phyloP scores from a whole-genome alignment of 2,797 vertebrate genomes.

The Pangasius sanitwongsei region DNA sequence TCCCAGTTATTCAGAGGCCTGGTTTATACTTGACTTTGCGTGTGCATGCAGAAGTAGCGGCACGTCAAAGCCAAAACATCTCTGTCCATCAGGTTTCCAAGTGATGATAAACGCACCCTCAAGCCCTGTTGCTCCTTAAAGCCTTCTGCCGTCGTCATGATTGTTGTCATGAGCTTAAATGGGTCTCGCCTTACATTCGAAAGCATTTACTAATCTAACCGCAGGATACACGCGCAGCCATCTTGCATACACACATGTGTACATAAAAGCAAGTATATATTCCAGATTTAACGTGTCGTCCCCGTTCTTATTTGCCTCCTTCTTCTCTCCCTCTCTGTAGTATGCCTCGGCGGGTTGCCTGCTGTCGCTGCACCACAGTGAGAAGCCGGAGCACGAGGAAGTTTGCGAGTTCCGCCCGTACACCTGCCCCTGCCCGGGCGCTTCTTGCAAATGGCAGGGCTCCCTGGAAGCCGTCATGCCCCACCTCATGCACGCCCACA shows the following conservation, averaged over 20 bases:
- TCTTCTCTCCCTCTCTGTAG: slow-evolving; percentile 58
- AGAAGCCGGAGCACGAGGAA: slow-evolving; percentile 89
- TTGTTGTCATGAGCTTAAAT: background rate
- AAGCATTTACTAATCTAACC: background rate
- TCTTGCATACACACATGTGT: background rate
- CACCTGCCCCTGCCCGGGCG: slow-evolving; percentile 94
- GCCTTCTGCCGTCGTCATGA: background rate
- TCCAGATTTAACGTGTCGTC: background rate
- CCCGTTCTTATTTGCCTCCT: background rate
- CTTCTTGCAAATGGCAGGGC: slow-evolving; percentile 97
- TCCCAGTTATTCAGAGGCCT: background rate
- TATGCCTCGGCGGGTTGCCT: slow-evolving; percentile 75
- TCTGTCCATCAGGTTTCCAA: background rate
- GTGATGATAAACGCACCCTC: background rate
- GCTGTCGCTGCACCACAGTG: slow-evolving; percentile 77
- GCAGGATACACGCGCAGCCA: background rate
- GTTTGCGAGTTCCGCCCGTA: slow-evolving; percentile 98
- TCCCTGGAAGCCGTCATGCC: slow-evolving; percentile 97
- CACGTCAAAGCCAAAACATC: background rate
- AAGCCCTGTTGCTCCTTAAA: background rate
- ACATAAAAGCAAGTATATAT: background rate
- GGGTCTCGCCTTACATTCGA: background rate
- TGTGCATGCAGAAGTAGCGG: background rate
- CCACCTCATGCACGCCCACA: slow-evolving; percentile 97
- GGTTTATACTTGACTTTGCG: background rate